Base-by-base conservation (phyloP, 2,797 vertebrate genomes). In the Phylloscopus collybita region DNA sequence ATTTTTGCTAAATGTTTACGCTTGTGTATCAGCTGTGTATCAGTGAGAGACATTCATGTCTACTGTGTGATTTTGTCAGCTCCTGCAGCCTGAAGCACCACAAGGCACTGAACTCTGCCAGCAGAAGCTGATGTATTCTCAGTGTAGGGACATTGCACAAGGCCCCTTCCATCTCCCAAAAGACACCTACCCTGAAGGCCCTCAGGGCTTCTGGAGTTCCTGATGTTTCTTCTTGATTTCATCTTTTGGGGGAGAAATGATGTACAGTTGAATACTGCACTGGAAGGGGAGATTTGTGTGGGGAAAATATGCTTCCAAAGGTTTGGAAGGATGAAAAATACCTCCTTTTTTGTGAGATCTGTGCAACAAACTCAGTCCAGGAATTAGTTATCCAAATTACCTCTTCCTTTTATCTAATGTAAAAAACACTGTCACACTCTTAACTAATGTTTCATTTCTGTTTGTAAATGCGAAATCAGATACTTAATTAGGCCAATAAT, bases 401-500 rank as follows among this genome's bases (percentile, higher is more conserved):
- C 70, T 94, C 79, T 95, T 96, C 65, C 82, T 97, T 97, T 97
- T 95, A 97, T 96, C 87, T 13, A 71, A 61, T 36, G 72, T 76
- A 95, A 94, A 96, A 97, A 92, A 11, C 81, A 78, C 64, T 95
- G 95, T 87, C 91, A 96, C 90, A 75, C 79, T 96, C 92, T 91
- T 96, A 97, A 97, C 86, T 97, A 89, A 95, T 95, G 69, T 90
- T 91, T 72, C 40, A 38, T 86, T 90, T 95, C 93, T 91, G 73
- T 85, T 50, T 34, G 54, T 73, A 95, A 95, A 89, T 95, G 92
- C 20, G 80, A 30, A 95, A 95, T 93, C 1, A 1, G 89, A 86
- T 94, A 93, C 83, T 97, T 97, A 97, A 97, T 97, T 97, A 96
- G 94, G 87, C 96, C 95, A 97, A 92, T 97, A 97, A 98, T 98